A percentile compares a stretch with the other conserved stretches of the same genome.
phyloP scores from a whole-genome alignment of 1,140 invertebrate species.

The Aphidius ervi region DNA sequence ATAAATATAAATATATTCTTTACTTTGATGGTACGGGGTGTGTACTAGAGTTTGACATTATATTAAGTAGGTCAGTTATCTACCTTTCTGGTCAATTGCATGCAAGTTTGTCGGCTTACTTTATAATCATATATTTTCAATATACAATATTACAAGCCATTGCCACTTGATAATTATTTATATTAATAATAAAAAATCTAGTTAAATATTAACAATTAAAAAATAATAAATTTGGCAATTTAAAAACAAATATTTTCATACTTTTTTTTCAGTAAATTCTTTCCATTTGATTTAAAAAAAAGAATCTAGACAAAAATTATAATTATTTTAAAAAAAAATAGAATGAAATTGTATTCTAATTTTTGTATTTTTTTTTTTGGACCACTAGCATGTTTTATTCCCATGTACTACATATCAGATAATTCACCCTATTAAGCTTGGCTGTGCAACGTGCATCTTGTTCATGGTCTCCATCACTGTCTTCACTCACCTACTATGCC shows the following conservation, averaged over 20 bases:
- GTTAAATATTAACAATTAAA: no score
- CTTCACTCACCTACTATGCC: constrained; percentile 6
- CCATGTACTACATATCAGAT: constrained; percentile 40
- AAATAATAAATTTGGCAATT: no score
- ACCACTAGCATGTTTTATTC: constrained; percentile 31
- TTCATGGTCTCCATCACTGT: constrained; percentile 17
- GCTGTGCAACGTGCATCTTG: constrained; percentile 19
- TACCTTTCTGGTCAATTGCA: not conserved
- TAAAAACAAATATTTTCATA: no score
- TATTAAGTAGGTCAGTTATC: constrained; percentile 2
- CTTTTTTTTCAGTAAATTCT: no score
- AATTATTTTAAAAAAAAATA: no score
- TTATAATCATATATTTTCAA: not conserved
- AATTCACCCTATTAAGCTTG: constrained; percentile 32
- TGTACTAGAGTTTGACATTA: constrained; percentile 1
- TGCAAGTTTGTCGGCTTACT: not conserved
- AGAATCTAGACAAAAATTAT: no score
- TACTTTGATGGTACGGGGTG: not conserved
- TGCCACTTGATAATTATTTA: no score
- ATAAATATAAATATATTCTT: no score
- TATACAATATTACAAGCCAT: not conserved
- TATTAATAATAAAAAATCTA: no score
- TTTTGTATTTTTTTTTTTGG: constrained; percentile 10
- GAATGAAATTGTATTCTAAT: no score
- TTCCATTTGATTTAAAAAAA: no score